Conservation (phyloP, 2,113 vertebrate species). For the Aptenodytes patagonicus region DNA sequence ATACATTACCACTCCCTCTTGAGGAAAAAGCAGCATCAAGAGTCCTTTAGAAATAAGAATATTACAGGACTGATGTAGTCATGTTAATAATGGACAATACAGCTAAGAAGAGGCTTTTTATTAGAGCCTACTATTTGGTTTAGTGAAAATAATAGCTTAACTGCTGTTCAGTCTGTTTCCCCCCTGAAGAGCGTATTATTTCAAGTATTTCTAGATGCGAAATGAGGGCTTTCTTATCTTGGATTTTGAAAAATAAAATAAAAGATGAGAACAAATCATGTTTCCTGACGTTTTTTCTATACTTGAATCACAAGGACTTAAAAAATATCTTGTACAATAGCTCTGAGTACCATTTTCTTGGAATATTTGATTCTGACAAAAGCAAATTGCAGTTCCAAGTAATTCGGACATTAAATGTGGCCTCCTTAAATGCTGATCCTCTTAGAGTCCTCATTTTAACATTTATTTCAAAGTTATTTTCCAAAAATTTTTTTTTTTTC, state of each 20-base stretch:
- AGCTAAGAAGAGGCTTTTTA: conserved; percentile 9
- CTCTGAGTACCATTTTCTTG: conserved; percentile 8
- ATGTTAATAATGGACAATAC: background rate
- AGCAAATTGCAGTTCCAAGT: background rate
- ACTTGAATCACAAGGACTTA: conserved; percentile 11
- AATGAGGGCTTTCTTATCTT: conserved; percentile 2
- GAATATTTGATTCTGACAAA: conserved; percentile 4
- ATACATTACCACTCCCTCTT: background rate
- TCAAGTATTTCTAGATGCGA: conserved; percentile 36
- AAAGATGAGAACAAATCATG: conserved; percentile 7
- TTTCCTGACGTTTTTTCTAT: conserved; percentile 1
- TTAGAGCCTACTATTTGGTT: conserved; percentile 35
- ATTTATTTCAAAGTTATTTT: background rate
- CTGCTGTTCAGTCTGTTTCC: background rate
- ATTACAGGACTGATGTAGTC: background rate
- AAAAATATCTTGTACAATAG: conserved; percentile 3
- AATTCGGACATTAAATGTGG: background rate
- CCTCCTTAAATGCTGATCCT: background rate
- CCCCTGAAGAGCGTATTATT: conserved; percentile 18
- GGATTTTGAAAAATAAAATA: conserved; percentile 14
- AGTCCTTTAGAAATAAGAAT: background rate
- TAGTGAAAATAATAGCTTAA: conserved; percentile 41
- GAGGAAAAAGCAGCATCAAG: background rate
- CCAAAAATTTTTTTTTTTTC: background rate
- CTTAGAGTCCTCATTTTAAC: background rate